Evolutionary conservation across 30 jellyfish, hydroid and myxozoan genomes (phyloP).

Genomic region (Phacellophora camtschatica): DNA sequence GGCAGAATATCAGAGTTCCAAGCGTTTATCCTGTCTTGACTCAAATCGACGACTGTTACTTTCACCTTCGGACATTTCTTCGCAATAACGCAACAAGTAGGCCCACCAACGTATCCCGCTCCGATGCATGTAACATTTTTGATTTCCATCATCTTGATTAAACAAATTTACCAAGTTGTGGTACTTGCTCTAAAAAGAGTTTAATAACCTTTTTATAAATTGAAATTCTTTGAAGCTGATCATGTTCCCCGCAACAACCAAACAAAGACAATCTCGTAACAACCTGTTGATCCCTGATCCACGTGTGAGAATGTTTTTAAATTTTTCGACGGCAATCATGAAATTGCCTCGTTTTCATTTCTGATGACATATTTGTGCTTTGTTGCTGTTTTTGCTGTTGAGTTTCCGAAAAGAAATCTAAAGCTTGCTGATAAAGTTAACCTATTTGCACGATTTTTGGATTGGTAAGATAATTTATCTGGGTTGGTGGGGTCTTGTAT

Average conservation of each 20-base stretch:
- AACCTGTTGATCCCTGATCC: constrained; percentile 18
- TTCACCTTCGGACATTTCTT: constrained; percentile 88
- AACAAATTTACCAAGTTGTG: background rate
- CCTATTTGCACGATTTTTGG: too few species aligned
- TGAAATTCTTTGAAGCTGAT: background rate
- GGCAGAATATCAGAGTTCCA: constrained; percentile 97
- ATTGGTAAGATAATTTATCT: too few species aligned
- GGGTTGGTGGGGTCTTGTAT: too few species aligned
- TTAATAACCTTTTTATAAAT: background rate
- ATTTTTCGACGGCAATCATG: background rate
- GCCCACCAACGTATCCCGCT: constrained; percentile 99
- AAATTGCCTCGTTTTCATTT: background rate
- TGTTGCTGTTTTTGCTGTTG: background rate
- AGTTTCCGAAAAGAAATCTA: too few species aligned
- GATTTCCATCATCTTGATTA: constrained; percentile 24
- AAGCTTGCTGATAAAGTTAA: too few species aligned
- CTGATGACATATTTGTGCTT: background rate
- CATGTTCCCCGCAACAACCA: constrained; percentile 45
- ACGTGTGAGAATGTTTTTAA: background rate
- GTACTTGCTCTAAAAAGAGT: background rate
- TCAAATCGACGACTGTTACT: constrained; percentile 89
- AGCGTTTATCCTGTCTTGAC: constrained; percentile 89
- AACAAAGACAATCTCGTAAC: constrained; percentile 20
- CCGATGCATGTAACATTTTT: constrained; percentile 84
- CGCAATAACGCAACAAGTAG: constrained; percentile 94